phyloP scores from a whole-genome alignment of 2,113 vertebrate species.

The Seriola aureovittata region DNA sequence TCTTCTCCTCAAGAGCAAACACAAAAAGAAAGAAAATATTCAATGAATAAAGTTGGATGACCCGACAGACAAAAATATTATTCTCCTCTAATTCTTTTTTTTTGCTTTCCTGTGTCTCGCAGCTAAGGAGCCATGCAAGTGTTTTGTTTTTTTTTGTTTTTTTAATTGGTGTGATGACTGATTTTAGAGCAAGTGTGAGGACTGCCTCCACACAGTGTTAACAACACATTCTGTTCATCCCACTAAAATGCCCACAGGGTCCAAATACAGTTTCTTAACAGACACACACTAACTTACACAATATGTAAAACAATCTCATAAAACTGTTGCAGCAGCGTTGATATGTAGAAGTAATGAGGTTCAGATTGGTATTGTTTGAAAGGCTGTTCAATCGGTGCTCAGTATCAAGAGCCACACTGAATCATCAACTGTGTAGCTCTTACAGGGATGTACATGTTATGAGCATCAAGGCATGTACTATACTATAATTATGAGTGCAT shows the following conservation, averaged over 20 bases:
- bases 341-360: not conserved
- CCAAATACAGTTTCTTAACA: constrained; percentile 37
- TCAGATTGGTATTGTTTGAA: constrained; percentile 10
- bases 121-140: constrained; percentile 30
- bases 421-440: not conserved
- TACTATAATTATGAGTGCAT: constrained; percentile 18
- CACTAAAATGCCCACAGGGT: constrained; percentile 51
- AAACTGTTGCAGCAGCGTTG: not conserved
- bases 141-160: constrained; percentile 39
- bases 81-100: constrained; percentile 1
- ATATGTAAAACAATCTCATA: not conserved
- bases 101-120: constrained; percentile 26
- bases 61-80: constrained; percentile 26
- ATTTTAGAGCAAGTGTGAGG: constrained; percentile 66
- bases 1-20: constrained; percentile 4
- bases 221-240: constrained; percentile 72
- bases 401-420: not conserved
- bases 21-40: constrained; percentile 10
- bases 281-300: constrained; percentile 21
- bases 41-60: constrained; percentile 11
- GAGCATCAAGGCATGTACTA: not conserved
- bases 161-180: constrained; percentile 57
- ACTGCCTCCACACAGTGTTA: constrained; percentile 72
- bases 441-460: not conserved
- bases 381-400: not conserved